Percentiles rank a stretch among this genome's conserved stretches.
These are phyloP conservation scores for Graptemys geographica DNA, from an alignment of 2,797 vertebrate genomes.

Conservation along the genomic window DNA sequence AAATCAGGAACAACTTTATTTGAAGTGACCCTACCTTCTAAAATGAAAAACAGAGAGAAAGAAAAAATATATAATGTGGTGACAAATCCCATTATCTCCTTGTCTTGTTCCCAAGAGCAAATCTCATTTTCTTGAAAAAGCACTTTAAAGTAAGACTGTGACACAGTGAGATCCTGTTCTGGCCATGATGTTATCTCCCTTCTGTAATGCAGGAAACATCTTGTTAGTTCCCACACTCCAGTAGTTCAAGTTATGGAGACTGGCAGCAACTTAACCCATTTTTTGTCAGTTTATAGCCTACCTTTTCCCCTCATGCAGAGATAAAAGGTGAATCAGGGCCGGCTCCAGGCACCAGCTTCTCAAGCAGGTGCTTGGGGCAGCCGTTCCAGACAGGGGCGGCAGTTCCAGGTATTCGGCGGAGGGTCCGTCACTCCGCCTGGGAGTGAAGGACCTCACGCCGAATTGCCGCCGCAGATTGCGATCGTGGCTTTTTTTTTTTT, in stretches of 20 bases:
- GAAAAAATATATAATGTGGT: neutral
- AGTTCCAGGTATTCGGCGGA: too few relatives aligned
- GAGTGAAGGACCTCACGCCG: too few relatives aligned
- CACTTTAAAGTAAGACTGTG: neutral
- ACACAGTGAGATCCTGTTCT: neutral
- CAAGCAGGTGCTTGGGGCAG: too few relatives aligned
- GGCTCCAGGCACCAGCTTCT: too few relatives aligned
- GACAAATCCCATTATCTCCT: neutral
- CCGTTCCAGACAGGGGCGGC: too few relatives aligned
- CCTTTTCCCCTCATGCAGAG: neutral
- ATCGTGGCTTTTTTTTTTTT: too few relatives aligned
- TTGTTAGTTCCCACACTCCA: accelerated
- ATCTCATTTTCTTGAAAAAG: neutral
- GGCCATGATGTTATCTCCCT: neutral
- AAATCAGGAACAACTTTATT: neutral
- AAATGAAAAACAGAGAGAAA: neutral
- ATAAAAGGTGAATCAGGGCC: neutral
- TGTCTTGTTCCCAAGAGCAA: neutral
- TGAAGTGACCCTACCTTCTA: neutral
- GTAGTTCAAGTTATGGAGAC: neutral
- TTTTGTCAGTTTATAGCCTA: neutral
- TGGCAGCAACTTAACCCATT: neutral
- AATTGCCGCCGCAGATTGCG: too few relatives aligned
- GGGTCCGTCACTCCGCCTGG: too few relatives aligned
- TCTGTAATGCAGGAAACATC: accelerated